Percentiles rank a stretch among this genome's conserved stretches.
These are phyloP conservation scores for Formica exsecta DNA, from an alignment of 1,140 invertebrate species.

Conservation along the genomic window DNA sequence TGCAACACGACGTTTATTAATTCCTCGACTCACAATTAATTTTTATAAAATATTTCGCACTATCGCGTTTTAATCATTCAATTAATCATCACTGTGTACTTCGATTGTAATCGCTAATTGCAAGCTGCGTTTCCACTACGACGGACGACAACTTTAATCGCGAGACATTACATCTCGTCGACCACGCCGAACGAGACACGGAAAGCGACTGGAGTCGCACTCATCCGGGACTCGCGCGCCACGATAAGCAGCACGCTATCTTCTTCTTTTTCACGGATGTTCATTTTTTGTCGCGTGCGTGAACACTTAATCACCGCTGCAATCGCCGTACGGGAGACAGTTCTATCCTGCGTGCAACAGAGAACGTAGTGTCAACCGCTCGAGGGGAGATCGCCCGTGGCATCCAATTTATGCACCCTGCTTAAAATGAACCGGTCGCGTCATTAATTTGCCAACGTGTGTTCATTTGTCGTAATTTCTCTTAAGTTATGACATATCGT, in stretches of 20 bases:
- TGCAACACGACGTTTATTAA: not conserved
- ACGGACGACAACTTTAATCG: not conserved
- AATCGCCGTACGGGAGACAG: constrained; percentile 19
- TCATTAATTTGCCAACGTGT: constrained; percentile 38
- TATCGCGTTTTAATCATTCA: not conserved
- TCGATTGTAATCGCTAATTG: not conserved
- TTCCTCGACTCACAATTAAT: not conserved
- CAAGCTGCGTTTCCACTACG: not conserved
- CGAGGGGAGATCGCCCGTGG: constrained; percentile 16
- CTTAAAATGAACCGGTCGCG: not conserved
- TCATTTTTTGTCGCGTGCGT: constrained; percentile 64
- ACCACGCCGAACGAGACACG: constrained; percentile 42
- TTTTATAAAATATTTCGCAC: not conserved
- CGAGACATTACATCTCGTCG: not conserved
- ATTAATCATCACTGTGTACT: not conserved
- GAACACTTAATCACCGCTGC: constrained; percentile 23
- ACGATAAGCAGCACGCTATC: constrained; percentile 72
- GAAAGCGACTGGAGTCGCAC: constrained; percentile 63
- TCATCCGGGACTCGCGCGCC: constrained; percentile 39
- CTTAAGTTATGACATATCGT: not conserved
- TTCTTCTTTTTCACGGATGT: constrained; percentile 73
- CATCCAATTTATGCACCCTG: not conserved
- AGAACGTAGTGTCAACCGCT: constrained; percentile 22
- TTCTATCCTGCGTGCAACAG: not conserved
- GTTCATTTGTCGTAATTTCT: constrained; percentile 13